phyloP scores from a whole-genome alignment of 2,113 vertebrate species.

The Thryonomys swinderianus region DNA sequence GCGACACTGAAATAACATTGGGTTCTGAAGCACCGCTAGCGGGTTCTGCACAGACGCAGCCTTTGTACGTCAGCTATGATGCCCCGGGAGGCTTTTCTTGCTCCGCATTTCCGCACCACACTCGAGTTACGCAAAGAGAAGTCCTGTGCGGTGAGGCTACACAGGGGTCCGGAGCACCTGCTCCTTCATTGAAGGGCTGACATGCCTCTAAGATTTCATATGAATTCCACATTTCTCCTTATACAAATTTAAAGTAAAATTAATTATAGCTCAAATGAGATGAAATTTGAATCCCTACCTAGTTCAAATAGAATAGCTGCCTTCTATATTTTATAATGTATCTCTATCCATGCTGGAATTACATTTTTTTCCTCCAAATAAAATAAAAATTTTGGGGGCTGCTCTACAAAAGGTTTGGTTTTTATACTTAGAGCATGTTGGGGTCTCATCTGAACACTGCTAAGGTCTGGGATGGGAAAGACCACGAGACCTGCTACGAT shows the following conservation, averaged over 20 bases:
- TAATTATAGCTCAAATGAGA: neutral
- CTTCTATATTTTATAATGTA: neutral
- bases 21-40: neutral
- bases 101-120: neutral
- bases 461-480: neutral
- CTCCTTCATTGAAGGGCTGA: neutral
- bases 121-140: neutral
- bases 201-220: neutral
- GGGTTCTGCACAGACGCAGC: neutral
- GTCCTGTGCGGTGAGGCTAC: no score
- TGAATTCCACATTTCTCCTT: neutral
- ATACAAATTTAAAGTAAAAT: conserved; percentile 2
- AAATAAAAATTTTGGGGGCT: neutral
- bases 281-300: neutral
- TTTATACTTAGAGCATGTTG: neutral
- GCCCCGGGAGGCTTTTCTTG: neutral
- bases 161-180: neutral
- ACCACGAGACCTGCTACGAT: neutral
- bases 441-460: neutral
- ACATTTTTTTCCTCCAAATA: neutral
- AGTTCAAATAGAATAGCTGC: neutral
- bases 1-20: neutral
- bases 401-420: neutral
- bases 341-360: neutral
- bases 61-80: neutral